phyloP scores from a whole-genome alignment of 1,140 invertebrate species.

The Pseudomyrmex pallidus region DNA sequence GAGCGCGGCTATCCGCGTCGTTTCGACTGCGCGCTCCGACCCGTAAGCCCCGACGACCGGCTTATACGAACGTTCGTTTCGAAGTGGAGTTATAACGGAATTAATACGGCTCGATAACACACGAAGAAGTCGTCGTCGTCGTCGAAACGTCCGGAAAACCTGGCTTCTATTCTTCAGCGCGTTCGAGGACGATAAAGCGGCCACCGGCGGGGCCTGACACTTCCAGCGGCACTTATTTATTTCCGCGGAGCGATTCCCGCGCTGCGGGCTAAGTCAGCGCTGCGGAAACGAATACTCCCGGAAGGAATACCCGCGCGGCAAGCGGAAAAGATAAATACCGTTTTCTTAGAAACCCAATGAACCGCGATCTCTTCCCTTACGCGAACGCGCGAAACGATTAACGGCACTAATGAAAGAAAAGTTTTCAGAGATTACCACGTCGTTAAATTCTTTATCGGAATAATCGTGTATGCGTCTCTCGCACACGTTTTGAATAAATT shows the following conservation, averaged over 20 bases:
- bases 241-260: slow-evolving; percentile 39
- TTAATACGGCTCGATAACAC: slow-evolving; percentile 59
- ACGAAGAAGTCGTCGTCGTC: slow-evolving; percentile 9
- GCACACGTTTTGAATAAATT: neutral
- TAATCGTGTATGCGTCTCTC: too few species aligned
- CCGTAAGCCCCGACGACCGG: slow-evolving; percentile 28
- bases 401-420: neutral
- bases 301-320: slow-evolving; percentile 16
- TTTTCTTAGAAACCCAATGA: neutral
- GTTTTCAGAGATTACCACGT: too few species aligned
- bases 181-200: slow-evolving; percentile 51
- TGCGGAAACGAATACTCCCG: slow-evolving; percentile 17
- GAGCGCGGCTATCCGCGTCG: neutral
- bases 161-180: slow-evolving; percentile 51
- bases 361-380: neutral
- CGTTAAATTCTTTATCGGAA: too few species aligned
- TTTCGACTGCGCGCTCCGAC: slow-evolving; percentile 9
- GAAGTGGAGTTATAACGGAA: slow-evolving; percentile 49
- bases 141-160: slow-evolving; percentile 40
- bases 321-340: slow-evolving; percentile 46
- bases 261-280: slow-evolving; percentile 28
- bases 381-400: slow-evolving; percentile 27
- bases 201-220: slow-evolving; percentile 37
- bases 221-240: slow-evolving; percentile 52
- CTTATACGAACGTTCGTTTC: slow-evolving; percentile 51